Conservation (phyloP, 2,888 invertebrate genomes). For the Desoria tigrina region DNA sequence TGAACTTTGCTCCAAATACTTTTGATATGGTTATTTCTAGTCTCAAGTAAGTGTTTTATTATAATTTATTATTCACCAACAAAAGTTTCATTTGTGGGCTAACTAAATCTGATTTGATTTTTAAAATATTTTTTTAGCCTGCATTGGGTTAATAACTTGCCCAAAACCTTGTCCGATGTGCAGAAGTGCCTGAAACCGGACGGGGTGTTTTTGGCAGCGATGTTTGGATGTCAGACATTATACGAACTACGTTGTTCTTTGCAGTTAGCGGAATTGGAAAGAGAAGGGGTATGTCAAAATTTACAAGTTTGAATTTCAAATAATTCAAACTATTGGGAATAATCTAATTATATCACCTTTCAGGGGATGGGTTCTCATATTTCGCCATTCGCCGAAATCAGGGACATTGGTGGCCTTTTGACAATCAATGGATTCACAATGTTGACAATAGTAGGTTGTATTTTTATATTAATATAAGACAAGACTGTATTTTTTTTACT, state of each 20-base stretch:
- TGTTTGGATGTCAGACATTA: constrained; percentile 94
- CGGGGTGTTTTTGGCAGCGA: constrained; percentile 87
- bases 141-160: constrained; percentile 99
- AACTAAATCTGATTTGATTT: constrained; percentile 4
- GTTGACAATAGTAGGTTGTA: constrained; percentile 78
- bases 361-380: constrained; percentile 85
- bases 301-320: background rate
- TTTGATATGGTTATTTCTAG: constrained; percentile 87
- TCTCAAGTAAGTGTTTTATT: constrained; percentile 57
- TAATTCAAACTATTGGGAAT: constrained; percentile 1
- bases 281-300: constrained; percentile 65
- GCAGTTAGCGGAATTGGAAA: constrained; percentile 89
- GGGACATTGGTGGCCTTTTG: constrained; percentile 85
- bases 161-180: constrained; percentile 64
- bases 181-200: constrained; percentile 74
- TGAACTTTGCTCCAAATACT: constrained; percentile 70
- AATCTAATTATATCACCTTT: background rate
- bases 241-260: constrained; percentile 85
- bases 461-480: background rate
- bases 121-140: constrained; percentile 63
- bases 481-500: too few species aligned
- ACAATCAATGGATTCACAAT: constrained; percentile 84
- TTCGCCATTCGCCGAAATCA: constrained; percentile 83
- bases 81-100: constrained; percentile 25
- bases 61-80: background rate